These are phyloP conservation scores for Drosophila pectinifera DNA, from an alignment of 1,140 invertebrate genomes.

Conservation along the genomic window DNA sequence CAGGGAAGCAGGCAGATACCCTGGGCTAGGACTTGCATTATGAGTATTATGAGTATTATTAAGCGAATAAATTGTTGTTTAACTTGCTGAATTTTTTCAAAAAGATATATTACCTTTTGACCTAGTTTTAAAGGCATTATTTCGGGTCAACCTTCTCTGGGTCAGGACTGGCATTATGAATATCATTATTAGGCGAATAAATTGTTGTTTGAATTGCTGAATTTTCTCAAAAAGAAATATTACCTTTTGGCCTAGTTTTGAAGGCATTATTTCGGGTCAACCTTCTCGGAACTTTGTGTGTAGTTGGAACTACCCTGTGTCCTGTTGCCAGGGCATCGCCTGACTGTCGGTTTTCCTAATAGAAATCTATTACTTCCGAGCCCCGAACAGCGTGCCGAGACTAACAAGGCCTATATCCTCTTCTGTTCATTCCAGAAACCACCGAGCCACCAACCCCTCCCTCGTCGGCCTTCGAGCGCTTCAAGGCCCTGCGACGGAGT, in stretches of 20 bases:
- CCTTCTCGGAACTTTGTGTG: no score
- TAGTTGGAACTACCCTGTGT: not conserved
- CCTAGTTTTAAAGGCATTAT: no score
- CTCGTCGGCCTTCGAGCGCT: conserved; percentile 69
- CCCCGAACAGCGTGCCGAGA: conserved; percentile 57
- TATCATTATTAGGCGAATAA: no score
- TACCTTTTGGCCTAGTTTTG: no score
- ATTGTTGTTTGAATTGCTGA: not conserved
- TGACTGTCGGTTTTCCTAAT: conserved; percentile 58
- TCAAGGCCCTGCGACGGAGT: conserved; percentile 70
- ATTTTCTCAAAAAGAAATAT: not conserved
- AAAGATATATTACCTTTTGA: not conserved
- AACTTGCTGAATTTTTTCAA: not conserved
- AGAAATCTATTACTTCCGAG: conserved; percentile 78
- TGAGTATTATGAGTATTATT: no score
- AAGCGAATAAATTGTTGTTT: not conserved
- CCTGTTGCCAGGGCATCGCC: conserved; percentile 7
- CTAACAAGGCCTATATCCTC: conserved; percentile 36
- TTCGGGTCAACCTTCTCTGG: not conserved
- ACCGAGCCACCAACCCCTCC: conserved; percentile 3
- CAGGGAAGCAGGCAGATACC: not conserved
- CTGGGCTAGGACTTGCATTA: not conserved
- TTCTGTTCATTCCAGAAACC: conserved; percentile 31
- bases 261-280: not conserved
- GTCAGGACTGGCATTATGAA: no score